A percentile compares a stretch with the other conserved stretches of the same genome.
Conservation (phyloP, 2,888 invertebrate genomes). For the Drosophila leonis region DNA sequence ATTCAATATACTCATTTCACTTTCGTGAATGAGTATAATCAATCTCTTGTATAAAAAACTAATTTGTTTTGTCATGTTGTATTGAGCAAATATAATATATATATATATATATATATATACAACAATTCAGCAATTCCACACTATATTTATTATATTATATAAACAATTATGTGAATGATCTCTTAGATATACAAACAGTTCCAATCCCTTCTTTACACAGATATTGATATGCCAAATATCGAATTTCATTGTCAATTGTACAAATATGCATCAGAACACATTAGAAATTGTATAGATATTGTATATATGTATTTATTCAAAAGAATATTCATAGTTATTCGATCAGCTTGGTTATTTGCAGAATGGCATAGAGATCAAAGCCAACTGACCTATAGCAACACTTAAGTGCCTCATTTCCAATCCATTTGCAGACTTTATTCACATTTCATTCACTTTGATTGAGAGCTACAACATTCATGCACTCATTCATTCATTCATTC, state of each 20-base stretch:
- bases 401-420: slow-evolving; percentile 26
- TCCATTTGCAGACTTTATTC: slow-evolving; percentile 43
- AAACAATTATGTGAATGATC: background rate
- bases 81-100: background rate
- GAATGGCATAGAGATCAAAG: slow-evolving; percentile 42
- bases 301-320: background rate
- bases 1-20: too few species aligned
- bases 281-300: background rate
- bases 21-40: too few species aligned
- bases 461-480: slow-evolving; percentile 41
- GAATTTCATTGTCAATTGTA: background rate
- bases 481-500: slow-evolving; percentile 7
- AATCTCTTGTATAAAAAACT: background rate
- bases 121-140: background rate
- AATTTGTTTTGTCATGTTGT: background rate
- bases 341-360: background rate
- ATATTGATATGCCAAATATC: background rate
- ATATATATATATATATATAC: background rate
- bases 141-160: background rate
- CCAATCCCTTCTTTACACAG: background rate
- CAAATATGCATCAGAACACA: background rate
- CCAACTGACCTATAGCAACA: slow-evolving; percentile 36
- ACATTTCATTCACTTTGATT: slow-evolving; percentile 45
- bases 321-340: background rate
- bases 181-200: background rate